Evolutionary conservation across 2,797 vertebrate genomes (phyloP).

Genomic region (Pygocentrus nattereri): DNA sequence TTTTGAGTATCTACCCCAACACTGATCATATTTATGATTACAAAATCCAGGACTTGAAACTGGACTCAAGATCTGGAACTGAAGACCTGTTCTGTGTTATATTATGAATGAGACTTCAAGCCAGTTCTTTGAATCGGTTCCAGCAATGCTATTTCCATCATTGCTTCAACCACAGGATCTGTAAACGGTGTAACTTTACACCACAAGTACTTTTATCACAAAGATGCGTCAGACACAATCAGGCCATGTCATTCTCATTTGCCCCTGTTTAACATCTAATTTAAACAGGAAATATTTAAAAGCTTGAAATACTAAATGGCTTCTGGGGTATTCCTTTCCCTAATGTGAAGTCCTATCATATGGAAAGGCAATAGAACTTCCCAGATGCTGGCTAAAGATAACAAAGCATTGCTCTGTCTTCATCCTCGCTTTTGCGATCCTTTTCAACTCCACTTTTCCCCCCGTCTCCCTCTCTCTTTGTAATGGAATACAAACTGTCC

Average conservation of each 20-base stretch:
- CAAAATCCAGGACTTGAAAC: not conserved
- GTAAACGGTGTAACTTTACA: constrained; percentile 20
- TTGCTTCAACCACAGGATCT: constrained; percentile 22
- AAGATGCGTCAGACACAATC: constrained; percentile 27
- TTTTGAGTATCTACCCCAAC: not conserved
- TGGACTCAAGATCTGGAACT: no score
- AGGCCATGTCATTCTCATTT: constrained; percentile 3
- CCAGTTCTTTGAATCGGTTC: not conserved
- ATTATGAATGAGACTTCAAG: not conserved
- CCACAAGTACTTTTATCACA: constrained; percentile 19
- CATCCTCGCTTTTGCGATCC: constrained; percentile 23
- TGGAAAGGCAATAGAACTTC: constrained; percentile 31
- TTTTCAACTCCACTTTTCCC: constrained; percentile 25
- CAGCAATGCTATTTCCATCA: not conserved
- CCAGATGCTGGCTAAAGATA: constrained; percentile 38
- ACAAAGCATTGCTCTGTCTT: constrained; percentile 24
- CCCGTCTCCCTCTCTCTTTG: constrained; percentile 34
- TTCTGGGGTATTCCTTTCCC: not conserved
- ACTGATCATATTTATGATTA: not conserved
- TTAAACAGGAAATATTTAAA: not conserved
- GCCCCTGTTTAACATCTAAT: not conserved
- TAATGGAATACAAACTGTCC: constrained; percentile 52
- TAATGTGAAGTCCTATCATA: constrained; percentile 36
- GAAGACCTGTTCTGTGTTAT: not conserved
- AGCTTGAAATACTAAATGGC: constrained; percentile 23